Percentiles rank a stretch among this genome's conserved stretches.
These are phyloP conservation scores for Pollicipes pollicipes DNA, from an alignment of 1,140 invertebrate genomes.

Conservation along the genomic window DNA sequence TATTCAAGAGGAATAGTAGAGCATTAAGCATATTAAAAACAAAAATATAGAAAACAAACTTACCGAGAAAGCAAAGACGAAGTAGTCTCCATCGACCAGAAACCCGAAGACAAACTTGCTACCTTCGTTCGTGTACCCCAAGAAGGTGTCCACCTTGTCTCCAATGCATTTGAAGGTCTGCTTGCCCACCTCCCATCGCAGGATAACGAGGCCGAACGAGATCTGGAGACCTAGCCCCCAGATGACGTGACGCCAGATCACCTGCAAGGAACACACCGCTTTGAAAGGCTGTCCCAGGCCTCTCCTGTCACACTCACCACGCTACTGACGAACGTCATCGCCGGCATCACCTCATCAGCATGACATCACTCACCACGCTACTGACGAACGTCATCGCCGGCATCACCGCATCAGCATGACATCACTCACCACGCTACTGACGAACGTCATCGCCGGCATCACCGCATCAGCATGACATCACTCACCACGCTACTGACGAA, in stretches of 20 bases:
- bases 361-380: no score
- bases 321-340: neutral
- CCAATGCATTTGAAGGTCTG: constrained; percentile 60
- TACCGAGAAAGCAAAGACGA: constrained; percentile 64
- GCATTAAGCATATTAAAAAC: neutral
- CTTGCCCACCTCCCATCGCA: constrained; percentile 62
- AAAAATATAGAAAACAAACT: constrained; percentile 22
- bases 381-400: no score
- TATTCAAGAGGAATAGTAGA: neutral
- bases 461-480: no score
- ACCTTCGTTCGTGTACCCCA: constrained; percentile 56
- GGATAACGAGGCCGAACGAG: constrained; percentile 61
- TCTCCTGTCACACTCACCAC: no score
- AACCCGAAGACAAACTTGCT: constrained; percentile 71
- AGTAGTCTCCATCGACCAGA: constrained; percentile 33
- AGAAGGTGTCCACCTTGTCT: constrained; percentile 47
- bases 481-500: no score
- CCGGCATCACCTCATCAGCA: no score
- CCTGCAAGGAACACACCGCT: constrained; percentile 27
- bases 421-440: no score
- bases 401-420: no score
- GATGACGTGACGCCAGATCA: constrained; percentile 57
- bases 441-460: no score
- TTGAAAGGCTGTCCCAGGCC: no score
- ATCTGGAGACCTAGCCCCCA: constrained; percentile 72